Evolutionary conservation across 2,888 invertebrate genomes (phyloP), one percentile per base, ranked within the genome.

Genomic region (Ormyrus thymus): DNA sequence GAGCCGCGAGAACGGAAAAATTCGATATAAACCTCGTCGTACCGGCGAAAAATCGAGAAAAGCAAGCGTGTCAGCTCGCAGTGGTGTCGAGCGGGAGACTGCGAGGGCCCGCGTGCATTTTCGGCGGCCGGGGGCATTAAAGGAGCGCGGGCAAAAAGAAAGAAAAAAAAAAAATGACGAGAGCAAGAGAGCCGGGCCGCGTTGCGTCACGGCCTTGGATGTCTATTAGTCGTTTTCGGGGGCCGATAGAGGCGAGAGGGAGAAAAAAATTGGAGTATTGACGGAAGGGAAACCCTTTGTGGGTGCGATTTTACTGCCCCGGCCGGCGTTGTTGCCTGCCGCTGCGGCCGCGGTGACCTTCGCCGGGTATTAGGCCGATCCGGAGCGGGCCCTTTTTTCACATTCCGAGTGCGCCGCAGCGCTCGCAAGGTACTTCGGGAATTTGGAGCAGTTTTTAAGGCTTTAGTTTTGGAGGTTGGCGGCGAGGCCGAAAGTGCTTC

Each of bases 191-290:
- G 69, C 65, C 72, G 78, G 76, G 66, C 68, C 73, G 79, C 76
- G 80, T 84, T 83, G 80, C 82, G 81, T 81, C 76, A 83, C 79
- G 84, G 80, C 86, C 86, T 86, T 86, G 85, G 77, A 81, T 76
- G 79, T 69, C 82, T 74, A 82, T 84, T 83, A 81, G 70, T 13
- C 58, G 59, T 56, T 45, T 50, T 43, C 50, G 68, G 68, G 29
- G 58, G 29, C 9, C 45, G 56, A 29, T 29, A 46, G 13, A 7
- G 29, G 11, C 6, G 50, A 9, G 45, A 11, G 65, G 74, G 70
- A 82, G 77, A 77, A 75, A 83, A 88, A 88, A 88, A 88, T 88
- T 88, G 86, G 87, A 88, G 87, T 87, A 88, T 88, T 87, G 87
- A 83, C 86, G 87, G 86, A 87, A 88, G 87, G 82, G 75, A 81